A percentile compares a stretch with the other conserved stretches of the same genome.
Conservation (phyloP, 2,888 invertebrate genomes). For the Drosophila barbarae region DNA sequence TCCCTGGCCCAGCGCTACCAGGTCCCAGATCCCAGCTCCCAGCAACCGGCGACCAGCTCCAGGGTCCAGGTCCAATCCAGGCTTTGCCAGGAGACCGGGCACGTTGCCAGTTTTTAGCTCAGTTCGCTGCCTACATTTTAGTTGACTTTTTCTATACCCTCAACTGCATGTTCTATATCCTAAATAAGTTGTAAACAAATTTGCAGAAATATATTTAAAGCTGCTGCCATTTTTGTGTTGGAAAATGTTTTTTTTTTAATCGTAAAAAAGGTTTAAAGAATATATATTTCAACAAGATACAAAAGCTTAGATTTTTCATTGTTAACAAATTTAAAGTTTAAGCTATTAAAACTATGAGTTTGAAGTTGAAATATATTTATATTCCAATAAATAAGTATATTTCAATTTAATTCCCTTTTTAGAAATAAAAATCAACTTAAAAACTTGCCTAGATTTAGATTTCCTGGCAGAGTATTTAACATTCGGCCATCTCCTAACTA, state of each 20-base stretch:
- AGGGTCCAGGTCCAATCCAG: constrained; percentile 29
- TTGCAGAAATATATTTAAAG: no score
- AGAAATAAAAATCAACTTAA: neutral
- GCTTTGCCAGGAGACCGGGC: constrained; percentile 22
- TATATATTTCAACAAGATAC: neutral
- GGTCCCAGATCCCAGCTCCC: constrained; percentile 8
- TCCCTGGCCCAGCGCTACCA: constrained; percentile 12
- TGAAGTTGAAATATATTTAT: neutral
- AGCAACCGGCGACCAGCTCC: constrained; percentile 9
- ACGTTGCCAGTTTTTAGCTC: constrained; percentile 26
- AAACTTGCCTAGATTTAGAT: neutral
- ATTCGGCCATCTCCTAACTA: no score
- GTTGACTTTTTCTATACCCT: constrained; percentile 7
- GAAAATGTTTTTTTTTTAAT: neutral
- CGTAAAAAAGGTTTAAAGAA: neutral
- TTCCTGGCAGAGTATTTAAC: constrained; percentile 12
- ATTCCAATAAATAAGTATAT: neutral
- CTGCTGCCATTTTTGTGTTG: no score
- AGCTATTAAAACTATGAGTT: no score
- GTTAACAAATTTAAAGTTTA: neutral
- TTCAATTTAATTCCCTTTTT: neutral
- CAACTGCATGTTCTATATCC: neutral
- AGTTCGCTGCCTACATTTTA: constrained; percentile 14
- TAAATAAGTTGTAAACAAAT: neutral
- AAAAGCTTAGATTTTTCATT: neutral